Evolutionary conservation across 1,140 invertebrate species (phyloP).

Genomic region (Homalodisca vitripennis): DNA sequence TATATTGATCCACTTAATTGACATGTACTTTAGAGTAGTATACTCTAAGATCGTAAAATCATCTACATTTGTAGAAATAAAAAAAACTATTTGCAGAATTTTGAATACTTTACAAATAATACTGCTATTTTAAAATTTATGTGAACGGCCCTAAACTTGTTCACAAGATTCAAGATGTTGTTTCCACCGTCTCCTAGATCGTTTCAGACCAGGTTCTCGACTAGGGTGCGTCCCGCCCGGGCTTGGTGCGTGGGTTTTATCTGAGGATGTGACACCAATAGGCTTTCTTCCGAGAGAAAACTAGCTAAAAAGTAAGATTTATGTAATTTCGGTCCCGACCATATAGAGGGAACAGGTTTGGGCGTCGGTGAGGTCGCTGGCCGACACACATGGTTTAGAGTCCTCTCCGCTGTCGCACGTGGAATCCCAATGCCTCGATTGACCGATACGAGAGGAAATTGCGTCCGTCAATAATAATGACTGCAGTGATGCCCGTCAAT

Average conservation of each 20-base stretch:
- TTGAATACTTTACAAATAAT: too few species aligned
- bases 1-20: too few species aligned
- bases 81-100: too few species aligned
- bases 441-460: background rate
- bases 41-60: too few species aligned
- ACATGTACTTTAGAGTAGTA: too few species aligned
- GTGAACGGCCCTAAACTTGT: too few species aligned
- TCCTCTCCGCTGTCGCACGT: too few species aligned
- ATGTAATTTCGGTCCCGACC: constrained; percentile 8
- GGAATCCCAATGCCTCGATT: background rate
- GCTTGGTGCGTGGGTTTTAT: constrained; percentile 3
- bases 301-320: constrained; percentile 16
- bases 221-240: background rate
- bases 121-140: too few species aligned
- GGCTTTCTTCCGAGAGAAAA: constrained; percentile 7
- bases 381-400: background rate
- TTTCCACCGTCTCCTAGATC: background rate
- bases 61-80: too few species aligned
- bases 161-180: too few species aligned
- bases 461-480: too few species aligned
- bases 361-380: background rate
- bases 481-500: too few species aligned
- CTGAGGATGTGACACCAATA: constrained; percentile 11
- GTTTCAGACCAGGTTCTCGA: background rate
- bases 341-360: constrained; percentile 13